Conservation (phyloP, 1,140 invertebrate species). For the Fopius arisanus region DNA sequence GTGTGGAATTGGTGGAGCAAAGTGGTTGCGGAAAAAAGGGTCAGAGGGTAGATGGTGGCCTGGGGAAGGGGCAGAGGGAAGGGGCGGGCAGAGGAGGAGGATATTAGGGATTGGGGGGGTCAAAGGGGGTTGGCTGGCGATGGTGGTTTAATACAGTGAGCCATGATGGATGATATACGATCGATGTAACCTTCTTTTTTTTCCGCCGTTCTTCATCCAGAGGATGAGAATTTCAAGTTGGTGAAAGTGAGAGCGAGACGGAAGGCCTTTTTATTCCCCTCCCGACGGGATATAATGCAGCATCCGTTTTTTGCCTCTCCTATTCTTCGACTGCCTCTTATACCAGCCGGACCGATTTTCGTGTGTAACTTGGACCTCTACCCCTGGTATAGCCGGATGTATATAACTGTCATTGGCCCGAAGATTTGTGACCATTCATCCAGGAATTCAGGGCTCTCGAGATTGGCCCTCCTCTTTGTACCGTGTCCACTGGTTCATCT, state of each 20-base stretch:
- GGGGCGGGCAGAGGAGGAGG: conserved; percentile 38
- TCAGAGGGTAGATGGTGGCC: conserved; percentile 38
- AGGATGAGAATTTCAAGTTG: not conserved
- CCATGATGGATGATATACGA: conserved; percentile 50
- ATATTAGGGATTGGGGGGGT: too few species aligned
- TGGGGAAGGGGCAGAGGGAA: conserved; percentile 46
- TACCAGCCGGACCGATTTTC: conserved; percentile 13
- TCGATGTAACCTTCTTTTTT: conserved; percentile 48
- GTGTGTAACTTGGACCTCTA: conserved; percentile 4
- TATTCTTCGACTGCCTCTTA: not conserved
- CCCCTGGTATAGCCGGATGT: not conserved
- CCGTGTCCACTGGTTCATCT: not conserved
- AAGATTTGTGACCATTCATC: conserved; percentile 34
- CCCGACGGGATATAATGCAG: not conserved
- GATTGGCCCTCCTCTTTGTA: conserved; percentile 32
- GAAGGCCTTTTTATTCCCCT: not conserved
- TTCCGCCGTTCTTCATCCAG: not conserved
- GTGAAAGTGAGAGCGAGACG: not conserved
- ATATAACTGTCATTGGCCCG: conserved; percentile 33
- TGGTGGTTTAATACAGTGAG: conserved; percentile 51
- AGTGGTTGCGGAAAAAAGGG: conserved; percentile 48
- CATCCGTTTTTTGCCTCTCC: not conserved
- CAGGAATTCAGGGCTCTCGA: conserved; percentile 27
- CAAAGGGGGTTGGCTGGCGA: conserved; percentile 33
- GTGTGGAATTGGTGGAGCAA: conserved; percentile 41